Evolutionary conservation across 1,140 invertebrate species (phyloP).

Genomic region (Drosophila tristis): DNA sequence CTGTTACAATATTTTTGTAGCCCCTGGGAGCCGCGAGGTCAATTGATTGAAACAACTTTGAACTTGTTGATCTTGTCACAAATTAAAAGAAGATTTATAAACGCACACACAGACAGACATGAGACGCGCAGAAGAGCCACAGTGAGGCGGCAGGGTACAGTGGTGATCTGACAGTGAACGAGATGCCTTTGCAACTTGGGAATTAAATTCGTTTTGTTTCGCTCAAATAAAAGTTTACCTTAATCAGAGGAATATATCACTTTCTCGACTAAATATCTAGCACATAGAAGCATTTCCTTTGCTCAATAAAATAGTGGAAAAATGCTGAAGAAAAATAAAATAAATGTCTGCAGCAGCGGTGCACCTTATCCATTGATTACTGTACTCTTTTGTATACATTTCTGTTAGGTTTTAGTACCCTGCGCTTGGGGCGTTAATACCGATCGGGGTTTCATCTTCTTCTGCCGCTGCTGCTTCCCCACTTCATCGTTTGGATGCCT

Average conservation of each 20-base stretch:
- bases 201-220: too few species aligned
- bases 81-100: constrained; percentile 84
- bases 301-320: too few species aligned
- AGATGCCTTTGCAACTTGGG: too few species aligned
- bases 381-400: constrained; percentile 18
- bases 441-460: constrained; percentile 45
- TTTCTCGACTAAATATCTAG: too few species aligned
- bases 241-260: too few species aligned
- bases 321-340: too few species aligned
- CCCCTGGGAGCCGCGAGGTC: constrained; percentile 81
- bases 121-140: not conserved
- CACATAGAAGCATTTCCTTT: too few species aligned
- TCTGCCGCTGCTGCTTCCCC: constrained; percentile 26
- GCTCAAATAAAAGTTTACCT: not conserved
- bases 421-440: constrained; percentile 45
- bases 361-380: not conserved
- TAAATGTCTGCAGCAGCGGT: not conserved
- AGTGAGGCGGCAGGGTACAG: constrained; percentile 25
- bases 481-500: constrained; percentile 7
- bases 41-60: constrained; percentile 84
- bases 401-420: constrained; percentile 48
- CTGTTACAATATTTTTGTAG: constrained; percentile 78
- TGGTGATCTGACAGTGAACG: not conserved
- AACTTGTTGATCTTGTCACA: constrained; percentile 84
- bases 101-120: constrained; percentile 41